Percentiles rank a stretch among this genome's conserved stretches.
These are phyloP conservation scores for Ametastegia equiseti DNA, from an alignment of 2,888 invertebrate species.

Conservation along the genomic window DNA sequence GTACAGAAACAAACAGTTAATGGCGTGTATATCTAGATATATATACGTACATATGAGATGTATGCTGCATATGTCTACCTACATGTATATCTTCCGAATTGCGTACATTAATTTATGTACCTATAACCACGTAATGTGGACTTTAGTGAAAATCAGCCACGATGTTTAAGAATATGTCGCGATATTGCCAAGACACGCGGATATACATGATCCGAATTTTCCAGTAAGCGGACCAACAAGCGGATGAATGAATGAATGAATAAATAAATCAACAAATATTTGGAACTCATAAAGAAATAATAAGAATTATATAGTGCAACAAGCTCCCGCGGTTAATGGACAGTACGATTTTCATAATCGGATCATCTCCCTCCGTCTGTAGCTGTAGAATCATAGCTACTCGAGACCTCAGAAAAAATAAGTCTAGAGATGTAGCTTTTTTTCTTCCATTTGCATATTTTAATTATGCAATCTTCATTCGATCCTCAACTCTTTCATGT, in stretches of 20 bases:
- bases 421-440: background rate
- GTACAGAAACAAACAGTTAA: background rate
- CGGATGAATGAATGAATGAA: too few relatives aligned
- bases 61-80: background rate
- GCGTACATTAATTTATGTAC: too few relatives aligned
- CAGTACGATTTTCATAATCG: constrained; percentile 47
- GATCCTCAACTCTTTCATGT: background rate
- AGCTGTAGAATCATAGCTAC: constrained; percentile 38
- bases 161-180: too few relatives aligned
- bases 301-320: constrained; percentile 8
- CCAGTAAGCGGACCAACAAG: too few relatives aligned
- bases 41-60: background rate
- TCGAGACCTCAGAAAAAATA: background rate
- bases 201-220: too few relatives aligned
- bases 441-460: background rate
- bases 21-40: background rate
- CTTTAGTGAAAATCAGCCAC: too few relatives aligned
- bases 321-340: constrained; percentile 24
- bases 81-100: too few relatives aligned
- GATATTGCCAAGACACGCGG: too few relatives aligned
- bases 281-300: background rate
- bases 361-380: constrained; percentile 20
- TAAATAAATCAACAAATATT: background rate
- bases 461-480: background rate
- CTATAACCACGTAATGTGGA: too few relatives aligned